phyloP scores from a whole-genome alignment of 2,888 invertebrate species.

The Ormyrus labotus region DNA sequence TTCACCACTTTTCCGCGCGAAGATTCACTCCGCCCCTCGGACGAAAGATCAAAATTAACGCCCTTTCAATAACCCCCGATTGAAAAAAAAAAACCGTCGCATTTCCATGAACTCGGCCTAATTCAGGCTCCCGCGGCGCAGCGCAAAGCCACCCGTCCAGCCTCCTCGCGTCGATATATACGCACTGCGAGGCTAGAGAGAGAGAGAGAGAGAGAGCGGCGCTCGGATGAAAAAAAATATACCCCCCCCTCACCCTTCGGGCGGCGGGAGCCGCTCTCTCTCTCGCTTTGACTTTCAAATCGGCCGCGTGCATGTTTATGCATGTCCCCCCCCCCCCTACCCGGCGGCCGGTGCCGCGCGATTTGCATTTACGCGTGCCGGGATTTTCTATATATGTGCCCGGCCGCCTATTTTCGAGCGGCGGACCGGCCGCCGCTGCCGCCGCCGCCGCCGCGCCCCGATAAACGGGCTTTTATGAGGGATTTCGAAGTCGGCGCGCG shows the following conservation, averaged over 20 bases:
- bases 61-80: too few relatives aligned
- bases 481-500: neutral
- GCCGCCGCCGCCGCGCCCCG: neutral
- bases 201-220: too few relatives aligned
- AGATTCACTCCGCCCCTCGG: too few relatives aligned
- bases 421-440: neutral
- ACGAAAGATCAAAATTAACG: too few relatives aligned
- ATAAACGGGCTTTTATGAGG: conserved; percentile 31
- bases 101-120: too few relatives aligned
- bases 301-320: conserved; percentile 40
- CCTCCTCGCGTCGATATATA: too few relatives aligned
- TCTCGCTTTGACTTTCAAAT: conserved; percentile 52
- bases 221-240: neutral
- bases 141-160: neutral
- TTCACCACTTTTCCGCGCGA: too few relatives aligned
- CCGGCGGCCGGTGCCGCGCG: conserved; percentile 8
- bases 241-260: neutral
- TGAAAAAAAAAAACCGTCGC: too few relatives aligned
- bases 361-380: conserved; percentile 46
- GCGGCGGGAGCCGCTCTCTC: neutral
- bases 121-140: neutral
- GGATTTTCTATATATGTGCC: conserved; percentile 28
- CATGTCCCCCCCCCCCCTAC: conserved; percentile 15
- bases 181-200: too few relatives aligned
- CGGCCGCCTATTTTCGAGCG: conserved; percentile 13